Evolutionary conservation across 2,113 vertebrate species (phyloP).

Genomic region (Muntiacus muntjak): DNA sequence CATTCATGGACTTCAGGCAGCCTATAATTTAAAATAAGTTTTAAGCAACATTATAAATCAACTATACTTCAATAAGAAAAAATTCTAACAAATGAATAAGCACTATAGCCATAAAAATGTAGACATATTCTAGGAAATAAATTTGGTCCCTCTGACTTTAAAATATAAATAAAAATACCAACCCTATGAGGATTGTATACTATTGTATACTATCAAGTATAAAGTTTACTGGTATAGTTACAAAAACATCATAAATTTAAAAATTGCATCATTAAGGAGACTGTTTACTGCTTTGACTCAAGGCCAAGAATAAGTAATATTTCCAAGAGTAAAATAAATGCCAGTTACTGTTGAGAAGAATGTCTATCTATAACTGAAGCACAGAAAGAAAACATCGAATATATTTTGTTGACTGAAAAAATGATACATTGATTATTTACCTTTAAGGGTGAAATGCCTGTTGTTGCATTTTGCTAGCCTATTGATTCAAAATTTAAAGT

Average conservation of each 20-base stretch:
- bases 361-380: not conserved
- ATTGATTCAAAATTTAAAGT: not conserved
- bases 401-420: not conserved
- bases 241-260: not conserved
- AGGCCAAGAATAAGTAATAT: not conserved
- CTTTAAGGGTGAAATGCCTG: not conserved
- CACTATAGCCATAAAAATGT: not conserved
- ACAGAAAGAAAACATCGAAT: not conserved
- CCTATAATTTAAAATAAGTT: not conserved
- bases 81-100: not conserved
- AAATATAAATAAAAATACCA: slow-evolving; percentile 14
- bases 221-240: not conserved
- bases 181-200: not conserved
- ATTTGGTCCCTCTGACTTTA: not conserved
- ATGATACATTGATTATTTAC: not conserved
- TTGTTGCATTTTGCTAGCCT: not conserved
- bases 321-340: slow-evolving; percentile 7
- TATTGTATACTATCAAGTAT: not conserved
- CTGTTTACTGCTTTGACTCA: slow-evolving; percentile 16
- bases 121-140: not conserved
- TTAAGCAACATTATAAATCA: not conserved
- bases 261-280: not conserved
- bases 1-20: not conserved
- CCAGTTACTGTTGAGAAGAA: not conserved
- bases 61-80: not conserved